Conservation (phyloP, 2,888 invertebrate genomes). For the Melanargia galathea region DNA sequence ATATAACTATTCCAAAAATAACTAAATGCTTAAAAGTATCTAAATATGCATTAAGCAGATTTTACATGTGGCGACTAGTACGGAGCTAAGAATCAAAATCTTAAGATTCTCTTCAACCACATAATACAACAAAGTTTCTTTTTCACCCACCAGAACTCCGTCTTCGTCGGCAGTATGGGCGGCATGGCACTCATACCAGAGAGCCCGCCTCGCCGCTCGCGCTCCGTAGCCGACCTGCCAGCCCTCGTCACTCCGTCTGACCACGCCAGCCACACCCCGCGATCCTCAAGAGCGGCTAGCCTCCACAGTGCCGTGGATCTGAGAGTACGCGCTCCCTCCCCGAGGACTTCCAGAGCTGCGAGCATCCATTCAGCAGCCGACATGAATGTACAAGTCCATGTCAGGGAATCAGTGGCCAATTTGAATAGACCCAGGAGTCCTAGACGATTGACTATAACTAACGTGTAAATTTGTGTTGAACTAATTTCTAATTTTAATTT, state of each 20-base stretch:
- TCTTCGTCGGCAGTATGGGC: constrained; percentile 89
- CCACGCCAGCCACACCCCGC: constrained; percentile 59
- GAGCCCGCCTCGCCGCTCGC: constrained; percentile 88
- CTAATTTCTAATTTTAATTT: not conserved
- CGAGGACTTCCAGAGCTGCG: constrained; percentile 68
- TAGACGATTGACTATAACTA: constrained; percentile 69
- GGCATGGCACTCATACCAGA: constrained; percentile 86
- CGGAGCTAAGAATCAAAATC: no score
- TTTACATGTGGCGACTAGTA: no score
- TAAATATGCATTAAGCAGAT: no score
- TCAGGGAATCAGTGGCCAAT: constrained; percentile 65
- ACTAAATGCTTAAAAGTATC: no score
- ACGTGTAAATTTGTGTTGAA: constrained; percentile 50
- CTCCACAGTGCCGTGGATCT: constrained; percentile 74
- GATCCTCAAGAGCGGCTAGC: constrained; percentile 73
- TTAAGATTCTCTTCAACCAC: no score
- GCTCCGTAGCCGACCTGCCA: constrained; percentile 92
- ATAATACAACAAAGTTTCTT: not conserved
- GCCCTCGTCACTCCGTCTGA: constrained; percentile 84
- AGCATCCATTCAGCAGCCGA: constrained; percentile 72
- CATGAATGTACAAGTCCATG: constrained; percentile 71
- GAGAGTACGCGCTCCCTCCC: constrained; percentile 65
- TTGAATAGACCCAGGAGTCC: constrained; percentile 70
- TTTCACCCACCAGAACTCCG: constrained; percentile 86
- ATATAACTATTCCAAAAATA: no score